Base-by-base conservation (phyloP, 2,113 vertebrate species). In the Argyrosomus japonicus region DNA sequence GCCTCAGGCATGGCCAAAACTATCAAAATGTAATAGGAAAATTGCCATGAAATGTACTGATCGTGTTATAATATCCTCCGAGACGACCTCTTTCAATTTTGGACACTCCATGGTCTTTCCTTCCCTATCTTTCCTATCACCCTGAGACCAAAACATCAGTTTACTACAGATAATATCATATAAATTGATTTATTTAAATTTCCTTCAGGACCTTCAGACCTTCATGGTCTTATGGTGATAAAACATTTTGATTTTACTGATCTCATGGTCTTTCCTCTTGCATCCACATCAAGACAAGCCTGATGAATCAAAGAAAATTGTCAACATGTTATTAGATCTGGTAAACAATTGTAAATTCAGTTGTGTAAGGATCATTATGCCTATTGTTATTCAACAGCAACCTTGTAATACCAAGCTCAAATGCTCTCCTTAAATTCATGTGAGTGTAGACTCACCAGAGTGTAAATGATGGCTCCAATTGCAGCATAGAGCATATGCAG, bases 401-500 rank as follows among this genome's bases (percentile, higher is more conserved):
- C 56, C 36, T 79, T 45, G 7, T 56, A 62, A 67, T 48, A 4
- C 29, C 9, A 69, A 56, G 47, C 21, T 71, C 29, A 64, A 51
- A 48, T 5, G 8, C 47, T 71, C 15, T 6, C 57, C 62, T 57
- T 53, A n/a, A 68, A 75, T 43, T 71, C 58, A 68, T 8, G 51
- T 40, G 10, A 68, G 51, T 3, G 11, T 25, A 0, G n/a, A 91
- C 97, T 97, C 90, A 99, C 98, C 97, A 99, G 93, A 47, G 97
- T 99, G 90, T 97, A 99, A 32, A 94, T 91, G 0, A 99, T 92
- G 57, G 97, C 97, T 4, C 97, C 97, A 0, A 98, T 92, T 71
- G 96, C 97, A 0, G 97, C 97, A 0, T 99, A 99, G 50, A 99
- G 84, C 98, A 99, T 99, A 64, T 99, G 97, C 15, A 98, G 96